Base-by-base conservation (phyloP, 2,888 invertebrate genomes). In the Hyppa rectilinea region DNA sequence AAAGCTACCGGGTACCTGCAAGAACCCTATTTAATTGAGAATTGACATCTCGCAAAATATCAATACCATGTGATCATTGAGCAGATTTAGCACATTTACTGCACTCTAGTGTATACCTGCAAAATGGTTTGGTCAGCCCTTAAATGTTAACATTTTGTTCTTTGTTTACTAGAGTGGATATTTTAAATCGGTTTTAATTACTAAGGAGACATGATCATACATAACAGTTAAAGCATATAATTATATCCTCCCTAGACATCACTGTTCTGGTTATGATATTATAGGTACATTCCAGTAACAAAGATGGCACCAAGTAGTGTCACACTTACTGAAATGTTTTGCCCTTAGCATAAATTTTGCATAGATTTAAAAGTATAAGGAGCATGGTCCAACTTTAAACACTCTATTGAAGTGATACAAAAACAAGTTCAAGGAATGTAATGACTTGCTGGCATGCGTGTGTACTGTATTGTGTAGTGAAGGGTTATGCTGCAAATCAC, bases 401-500 rank as follows among this genome's bases (percentile, higher is more conserved):
- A 4, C 14, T 20, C 17, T 26, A 26, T 26, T 23, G 23, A 29
- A n/a, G 10, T 64, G 10, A 45, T 29, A 47, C 2, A 66, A 40
- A 23, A 31, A 52, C n/a, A 40, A 43, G 20, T 17, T 36, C 14
- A 29, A 38, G 23, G 34, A 56, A 38, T 26, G 47, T 40, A 40
- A 40, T 29, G 20, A 72, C 3, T 55, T 26, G 6, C 20, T 23
- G 38, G 45, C 31, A 23, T 1, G 4, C 23, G 4, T 31, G 4
- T 49, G 4, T 31, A 9, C 36, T 14, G 2, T 20, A 31, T 12
- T n/a, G 17, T 49, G 29, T 38, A 43, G 59, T 29, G n/a, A 52
- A 3, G 9, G 52, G 20, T 34, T 20, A 14, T 31, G 23, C 20
- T 17, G 17, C 12, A 10, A 40, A 14, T 70, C 31, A 85, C 94